Evolutionary conservation across 2,888 invertebrate species (phyloP), one percentile per base, ranked within the genome.

Genomic region (Gonocerus acuteangulatus): DNA sequence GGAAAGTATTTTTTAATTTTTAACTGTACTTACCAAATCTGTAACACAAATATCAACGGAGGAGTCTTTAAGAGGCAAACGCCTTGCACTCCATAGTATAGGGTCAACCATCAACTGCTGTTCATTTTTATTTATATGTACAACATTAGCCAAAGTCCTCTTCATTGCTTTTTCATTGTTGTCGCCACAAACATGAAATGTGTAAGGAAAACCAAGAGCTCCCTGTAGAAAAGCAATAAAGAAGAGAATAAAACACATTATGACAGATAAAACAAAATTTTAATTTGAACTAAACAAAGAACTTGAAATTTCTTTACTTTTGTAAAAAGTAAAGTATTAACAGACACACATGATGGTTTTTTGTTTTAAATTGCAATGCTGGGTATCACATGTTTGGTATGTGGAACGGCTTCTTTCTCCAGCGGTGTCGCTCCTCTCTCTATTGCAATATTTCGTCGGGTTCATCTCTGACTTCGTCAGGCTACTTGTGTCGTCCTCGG

Each of bases 41-140:
- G 80, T 78, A 39, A 81, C 76, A 63, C 82, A 74, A 9, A 78
- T 74, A 70, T 82, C 81, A 1, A 81, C 74, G 48, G 71, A 74
- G 2, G 73, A 71, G 68, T 76, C 73, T 60, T 70, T 71, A 13
- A 82, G 68, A 6, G 82, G 81, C 58, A 82, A 70, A 21, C 71
- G 68, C 1, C 73, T 72, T 1, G 74, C 75, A 71, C 78, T 76
- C 80, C 81, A 82, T 34, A 69, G 69, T 6, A 77, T 60, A 3
- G 76, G 66, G 68, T 78, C 77, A n/a, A 75, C 63, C 48, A 65
- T 62, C 9, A 64, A 19, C 18, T 57, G 44, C 19, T 57, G 39
- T 19, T 56, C 68, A 67, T 64, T 69, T 69, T 58, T 66, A 61
- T 34, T 62, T 59, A 61, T 45, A 42, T 59, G 44, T 9, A 23